phyloP scores from a whole-genome alignment of 2,113 vertebrate genomes.

The Vulpes vulpes region DNA sequence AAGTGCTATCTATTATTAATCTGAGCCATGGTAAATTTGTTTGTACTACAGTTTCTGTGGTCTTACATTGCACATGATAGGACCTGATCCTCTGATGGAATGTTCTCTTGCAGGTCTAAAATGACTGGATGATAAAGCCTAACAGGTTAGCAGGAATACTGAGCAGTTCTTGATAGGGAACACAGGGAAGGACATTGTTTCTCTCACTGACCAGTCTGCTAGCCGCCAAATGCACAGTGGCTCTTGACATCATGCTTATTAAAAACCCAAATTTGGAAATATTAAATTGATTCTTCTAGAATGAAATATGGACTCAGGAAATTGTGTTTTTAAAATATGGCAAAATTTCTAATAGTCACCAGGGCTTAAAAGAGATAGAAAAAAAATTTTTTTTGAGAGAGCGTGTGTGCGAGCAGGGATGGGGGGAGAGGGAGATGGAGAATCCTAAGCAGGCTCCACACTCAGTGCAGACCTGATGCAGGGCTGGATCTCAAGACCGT shows the following conservation, averaged over 20 bases:
- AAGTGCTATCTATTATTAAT: conserved; percentile 60
- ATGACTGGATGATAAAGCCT: conserved; percentile 58
- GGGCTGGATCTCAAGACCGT: background rate
- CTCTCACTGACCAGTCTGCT: background rate
- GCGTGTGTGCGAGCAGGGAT: background rate
- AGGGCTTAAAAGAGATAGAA: background rate
- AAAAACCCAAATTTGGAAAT: conserved; percentile 5
- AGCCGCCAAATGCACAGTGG: background rate
- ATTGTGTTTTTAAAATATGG: background rate
- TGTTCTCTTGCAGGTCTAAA: conserved; percentile 73
- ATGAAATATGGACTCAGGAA: background rate
- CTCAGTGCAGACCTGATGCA: background rate
- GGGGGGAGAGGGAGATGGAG: background rate
- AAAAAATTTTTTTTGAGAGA: background rate
- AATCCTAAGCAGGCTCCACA: background rate
- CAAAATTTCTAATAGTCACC: background rate
- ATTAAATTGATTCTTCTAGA: conserved; percentile 32
- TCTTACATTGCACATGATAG: conserved; percentile 73
- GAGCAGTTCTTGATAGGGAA: conserved; percentile 36
- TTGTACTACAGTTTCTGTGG: conserved; percentile 65
- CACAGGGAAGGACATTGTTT: conserved; percentile 69
- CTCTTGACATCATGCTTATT: background rate
- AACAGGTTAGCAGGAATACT: conserved; percentile 29
- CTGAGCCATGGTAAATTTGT: conserved; percentile 63
- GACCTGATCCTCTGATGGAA: conserved; percentile 63